These are phyloP conservation scores for Melolontha melolontha DNA, from an alignment of 2,888 invertebrate species.

Conservation along the genomic window DNA sequence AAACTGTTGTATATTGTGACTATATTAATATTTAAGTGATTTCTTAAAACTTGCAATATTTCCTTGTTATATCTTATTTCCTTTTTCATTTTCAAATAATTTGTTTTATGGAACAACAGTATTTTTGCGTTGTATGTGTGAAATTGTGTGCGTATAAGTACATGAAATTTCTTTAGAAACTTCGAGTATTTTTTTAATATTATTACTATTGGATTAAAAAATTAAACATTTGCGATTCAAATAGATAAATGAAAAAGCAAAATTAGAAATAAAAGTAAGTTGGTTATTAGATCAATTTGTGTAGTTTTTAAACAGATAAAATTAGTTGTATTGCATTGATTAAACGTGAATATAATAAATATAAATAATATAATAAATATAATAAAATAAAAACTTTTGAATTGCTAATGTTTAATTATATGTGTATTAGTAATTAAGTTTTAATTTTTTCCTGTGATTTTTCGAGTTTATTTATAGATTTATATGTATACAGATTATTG, in stretches of 20 bases:
- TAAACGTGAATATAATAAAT: not conserved
- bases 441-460: conserved; percentile 34
- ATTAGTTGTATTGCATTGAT: not conserved
- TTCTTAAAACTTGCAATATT: conserved; percentile 27
- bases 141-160: conserved; percentile 6
- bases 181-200: conserved; percentile 27
- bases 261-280: no score
- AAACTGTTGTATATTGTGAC: no score
- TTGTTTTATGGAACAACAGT: conserved; percentile 45
- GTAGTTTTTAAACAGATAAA: not conserved
- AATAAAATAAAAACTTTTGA: conserved; percentile 7
- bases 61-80: not conserved
- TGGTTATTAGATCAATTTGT: no score
- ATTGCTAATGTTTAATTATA: conserved; percentile 6
- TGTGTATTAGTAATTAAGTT: conserved; percentile 25
- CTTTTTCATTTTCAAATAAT: not conserved
- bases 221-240: conserved; percentile 22
- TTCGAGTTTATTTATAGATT: conserved; percentile 33
- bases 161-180: conserved; percentile 1
- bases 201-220: conserved; percentile 16
- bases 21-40: conserved; percentile 25
- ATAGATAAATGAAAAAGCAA: no score
- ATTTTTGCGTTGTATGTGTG: conserved; percentile 36
- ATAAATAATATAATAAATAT: conserved; percentile 5
- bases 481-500: conserved; percentile 6